Percentiles rank a stretch among this genome's conserved stretches.
phyloP scores from a whole-genome alignment of 2,888 invertebrate genomes.

The Beris morrisii region DNA sequence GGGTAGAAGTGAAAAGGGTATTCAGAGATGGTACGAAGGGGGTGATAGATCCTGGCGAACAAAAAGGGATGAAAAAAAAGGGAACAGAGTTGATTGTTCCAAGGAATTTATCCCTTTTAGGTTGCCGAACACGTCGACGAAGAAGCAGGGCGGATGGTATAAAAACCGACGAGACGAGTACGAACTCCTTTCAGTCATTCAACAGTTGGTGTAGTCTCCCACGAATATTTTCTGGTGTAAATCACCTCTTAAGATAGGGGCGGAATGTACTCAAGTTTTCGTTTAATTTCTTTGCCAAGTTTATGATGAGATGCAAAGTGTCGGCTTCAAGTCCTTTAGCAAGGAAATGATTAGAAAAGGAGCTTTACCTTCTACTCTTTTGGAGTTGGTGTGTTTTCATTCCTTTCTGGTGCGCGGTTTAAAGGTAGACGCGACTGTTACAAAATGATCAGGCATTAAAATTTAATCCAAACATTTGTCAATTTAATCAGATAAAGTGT shows the following conservation, averaged over 20 bases:
- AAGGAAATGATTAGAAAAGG: conserved; percentile 4
- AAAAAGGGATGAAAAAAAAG: conserved; percentile 16
- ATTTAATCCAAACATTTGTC: conserved; percentile 26
- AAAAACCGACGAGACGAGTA: background rate
- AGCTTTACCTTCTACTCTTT: background rate
- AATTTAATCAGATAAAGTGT: conserved; percentile 28
- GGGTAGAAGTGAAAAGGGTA: background rate
- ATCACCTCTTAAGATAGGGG: conserved; percentile 19
- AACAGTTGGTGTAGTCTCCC: conserved; percentile 35
- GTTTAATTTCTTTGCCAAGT: conserved; percentile 26
- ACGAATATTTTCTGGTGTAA: conserved; percentile 32
- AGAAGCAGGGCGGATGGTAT: conserved; percentile 1
- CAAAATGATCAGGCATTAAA: conserved; percentile 27
- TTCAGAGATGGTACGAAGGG: background rate
- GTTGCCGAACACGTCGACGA: conserved; percentile 5
- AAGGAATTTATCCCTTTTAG: conserved; percentile 23
- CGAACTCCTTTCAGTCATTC: conserved; percentile 20
- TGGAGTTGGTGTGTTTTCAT: too few relatives aligned
- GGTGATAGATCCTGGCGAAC: background rate
- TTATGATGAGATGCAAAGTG: conserved; percentile 28
- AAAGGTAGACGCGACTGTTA: conserved; percentile 9
- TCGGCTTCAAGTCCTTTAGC: background rate
- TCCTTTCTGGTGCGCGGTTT: background rate
- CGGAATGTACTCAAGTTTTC: conserved; percentile 17
- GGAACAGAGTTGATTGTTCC: conserved; percentile 16